These are phyloP conservation scores for Muschampia plurimacula DNA, from an alignment of 2,888 invertebrate species.

Conservation along the genomic window DNA sequence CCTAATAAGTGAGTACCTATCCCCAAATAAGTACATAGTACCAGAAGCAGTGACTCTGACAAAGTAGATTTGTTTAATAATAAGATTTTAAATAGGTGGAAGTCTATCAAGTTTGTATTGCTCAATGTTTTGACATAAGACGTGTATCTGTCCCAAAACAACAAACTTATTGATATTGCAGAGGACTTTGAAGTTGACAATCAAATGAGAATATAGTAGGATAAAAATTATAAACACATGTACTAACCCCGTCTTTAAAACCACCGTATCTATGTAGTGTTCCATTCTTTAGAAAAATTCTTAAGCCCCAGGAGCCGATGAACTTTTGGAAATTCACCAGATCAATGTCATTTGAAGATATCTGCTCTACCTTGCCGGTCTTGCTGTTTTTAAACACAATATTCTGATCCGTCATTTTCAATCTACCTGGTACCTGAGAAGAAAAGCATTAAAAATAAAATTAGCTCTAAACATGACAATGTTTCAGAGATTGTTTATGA, in stretches of 20 bases:
- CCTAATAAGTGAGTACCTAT: too few species aligned
- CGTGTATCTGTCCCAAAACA: too few species aligned
- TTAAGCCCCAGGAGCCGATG: conserved; percentile 95
- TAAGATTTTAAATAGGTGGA: too few species aligned
- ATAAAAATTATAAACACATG: conserved; percentile 39
- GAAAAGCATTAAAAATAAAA: not conserved
- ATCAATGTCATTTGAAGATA: conserved; percentile 94
- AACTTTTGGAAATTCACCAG: conserved; percentile 96
- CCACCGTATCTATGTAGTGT: conserved; percentile 96
- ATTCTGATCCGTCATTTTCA: conserved; percentile 96
- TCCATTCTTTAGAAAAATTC: conserved; percentile 96
- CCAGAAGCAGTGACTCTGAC: too few species aligned
- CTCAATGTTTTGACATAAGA: too few species aligned
- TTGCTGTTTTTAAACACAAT: conserved; percentile 97
- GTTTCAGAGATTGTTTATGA: not conserved
- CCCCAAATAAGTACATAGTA: too few species aligned
- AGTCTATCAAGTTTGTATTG: too few species aligned
- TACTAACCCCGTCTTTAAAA: conserved; percentile 93
- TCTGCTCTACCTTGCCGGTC: conserved; percentile 98
- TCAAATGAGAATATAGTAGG: not conserved
- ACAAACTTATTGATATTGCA: not conserved
- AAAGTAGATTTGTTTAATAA: too few species aligned
- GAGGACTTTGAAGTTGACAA: not conserved
- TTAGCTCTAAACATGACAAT: not conserved
- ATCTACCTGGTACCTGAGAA: conserved; percentile 93